Evolutionary conservation across 2,113 vertebrate species (phyloP).

Genomic region (Sinocyclocheilus grahami): DNA sequence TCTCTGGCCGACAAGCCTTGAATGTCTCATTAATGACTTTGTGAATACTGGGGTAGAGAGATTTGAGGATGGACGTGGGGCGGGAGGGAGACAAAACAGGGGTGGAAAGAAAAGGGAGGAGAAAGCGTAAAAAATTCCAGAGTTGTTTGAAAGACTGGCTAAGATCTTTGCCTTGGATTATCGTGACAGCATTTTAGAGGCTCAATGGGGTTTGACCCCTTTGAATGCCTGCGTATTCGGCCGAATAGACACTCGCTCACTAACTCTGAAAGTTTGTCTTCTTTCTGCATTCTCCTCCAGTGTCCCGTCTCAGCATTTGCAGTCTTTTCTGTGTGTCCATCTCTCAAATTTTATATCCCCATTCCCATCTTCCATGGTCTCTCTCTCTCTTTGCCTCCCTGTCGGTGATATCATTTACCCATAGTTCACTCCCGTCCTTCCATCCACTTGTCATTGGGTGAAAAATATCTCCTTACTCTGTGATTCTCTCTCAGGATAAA

Average conservation of each 20-base stretch:
- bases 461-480: conserved; percentile 13
- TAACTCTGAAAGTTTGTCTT: conserved; percentile 98
- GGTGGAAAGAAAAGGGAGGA: conserved; percentile 77
- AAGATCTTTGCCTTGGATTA: conserved; percentile 86
- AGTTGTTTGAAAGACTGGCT: conserved; percentile 94
- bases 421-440: conserved; percentile 15
- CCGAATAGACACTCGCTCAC: conserved; percentile 91
- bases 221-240: conserved; percentile 88
- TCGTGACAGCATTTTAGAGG: conserved; percentile 92
- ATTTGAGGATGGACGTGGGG: conserved; percentile 62
- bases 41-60: conserved; percentile 80
- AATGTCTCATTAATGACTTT: conserved; percentile 99
- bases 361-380: neutral
- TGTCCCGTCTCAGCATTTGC: conserved; percentile 29
- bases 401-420: conserved; percentile 8
- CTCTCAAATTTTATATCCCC: conserved; percentile 10
- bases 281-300: conserved; percentile 90
- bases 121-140: conserved; percentile 99
- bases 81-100: conserved; percentile 69
- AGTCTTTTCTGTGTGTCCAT: neutral
- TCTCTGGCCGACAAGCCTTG: conserved; percentile 96
- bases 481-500: conserved; percentile 20
- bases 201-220: conserved; percentile 95
- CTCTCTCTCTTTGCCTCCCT: neutral
- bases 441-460: conserved; percentile 24